Conservation (phyloP, 2,888 invertebrate genomes). For the Eucriotettix oculatus region DNA sequence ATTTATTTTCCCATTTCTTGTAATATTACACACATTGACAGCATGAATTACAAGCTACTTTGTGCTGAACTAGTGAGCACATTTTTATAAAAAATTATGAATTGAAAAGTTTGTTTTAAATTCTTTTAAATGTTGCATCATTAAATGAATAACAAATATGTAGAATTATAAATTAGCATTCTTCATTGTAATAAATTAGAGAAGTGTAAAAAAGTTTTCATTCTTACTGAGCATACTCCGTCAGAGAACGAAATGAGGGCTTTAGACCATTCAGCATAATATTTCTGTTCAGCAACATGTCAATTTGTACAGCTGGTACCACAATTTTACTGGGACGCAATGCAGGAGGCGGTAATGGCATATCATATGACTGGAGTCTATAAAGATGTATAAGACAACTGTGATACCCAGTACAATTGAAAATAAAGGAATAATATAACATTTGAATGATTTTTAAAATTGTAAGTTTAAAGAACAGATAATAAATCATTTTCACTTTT, state of each 20-base stretch:
- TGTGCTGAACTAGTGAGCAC: too few species aligned
- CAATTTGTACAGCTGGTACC: slow-evolving; percentile 26
- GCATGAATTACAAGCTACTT: too few species aligned
- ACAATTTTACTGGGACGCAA: slow-evolving; percentile 28
- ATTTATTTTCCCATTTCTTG: too few species aligned
- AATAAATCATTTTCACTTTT: background rate
- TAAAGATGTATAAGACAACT: background rate
- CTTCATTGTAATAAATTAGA: slow-evolving; percentile 10
- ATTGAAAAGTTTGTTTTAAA: too few species aligned
- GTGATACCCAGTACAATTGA: too few species aligned
- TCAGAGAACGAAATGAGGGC: slow-evolving; percentile 29
- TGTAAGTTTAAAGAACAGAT: background rate
- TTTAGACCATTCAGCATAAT: slow-evolving; percentile 27
- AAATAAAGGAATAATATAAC: too few species aligned
- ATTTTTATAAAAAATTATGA: too few species aligned
- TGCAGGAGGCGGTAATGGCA: slow-evolving; percentile 38
- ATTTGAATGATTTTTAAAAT: background rate
- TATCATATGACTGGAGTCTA: slow-evolving; percentile 45
- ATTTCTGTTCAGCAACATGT: slow-evolving; percentile 25
- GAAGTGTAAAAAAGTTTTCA: slow-evolving; percentile 18
- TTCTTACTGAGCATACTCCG: slow-evolving; percentile 30
- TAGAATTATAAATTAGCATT: too few species aligned
- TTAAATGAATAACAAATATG: too few species aligned
- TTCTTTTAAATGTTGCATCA: too few species aligned
- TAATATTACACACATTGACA: too few species aligned